These are phyloP conservation scores for Sphaerophoria taeniata DNA, from an alignment of 2,888 invertebrate species.

Conservation along the genomic window DNA sequence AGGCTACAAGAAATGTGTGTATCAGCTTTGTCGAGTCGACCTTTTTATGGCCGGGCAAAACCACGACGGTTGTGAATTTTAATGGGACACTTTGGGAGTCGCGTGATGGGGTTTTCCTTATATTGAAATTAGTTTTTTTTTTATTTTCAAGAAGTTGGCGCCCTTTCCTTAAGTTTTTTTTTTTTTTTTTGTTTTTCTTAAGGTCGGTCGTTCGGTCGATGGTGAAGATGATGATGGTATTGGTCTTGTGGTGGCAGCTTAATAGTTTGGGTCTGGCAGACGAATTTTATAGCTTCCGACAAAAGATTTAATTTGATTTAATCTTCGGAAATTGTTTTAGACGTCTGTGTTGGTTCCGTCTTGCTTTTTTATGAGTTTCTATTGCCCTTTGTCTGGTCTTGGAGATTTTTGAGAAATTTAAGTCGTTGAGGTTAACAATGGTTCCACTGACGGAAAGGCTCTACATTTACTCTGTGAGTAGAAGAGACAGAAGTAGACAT, in stretches of 20 bases:
- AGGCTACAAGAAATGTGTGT: conserved; percentile 58
- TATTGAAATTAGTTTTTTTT: conserved; percentile 66
- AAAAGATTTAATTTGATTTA: conserved; percentile 82
- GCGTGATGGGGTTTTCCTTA: conserved; percentile 54
- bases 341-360: conserved; percentile 64
- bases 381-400: too few species aligned
- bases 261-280: conserved; percentile 79
- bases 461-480: too few species aligned
- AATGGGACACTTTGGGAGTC: conserved; percentile 71
- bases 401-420: too few species aligned
- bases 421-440: too few species aligned
- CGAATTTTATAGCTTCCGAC: conserved; percentile 81
- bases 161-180: conserved; percentile 74
- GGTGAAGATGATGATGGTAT: neutral
- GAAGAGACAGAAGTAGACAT: too few species aligned
- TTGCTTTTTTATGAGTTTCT: neutral
- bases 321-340: conserved; percentile 73
- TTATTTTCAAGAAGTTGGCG: neutral
- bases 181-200: too few species aligned
- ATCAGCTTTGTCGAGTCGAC: conserved; percentile 36
- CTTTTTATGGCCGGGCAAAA: conserved; percentile 64
- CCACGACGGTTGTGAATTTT: conserved; percentile 69
- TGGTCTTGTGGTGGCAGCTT: conserved; percentile 71
- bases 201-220: conserved; percentile 50
- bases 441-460: too few species aligned